Base-by-base conservation (phyloP, 2,888 invertebrate genomes). In the Acanthococcus lagerstroemiae region DNA sequence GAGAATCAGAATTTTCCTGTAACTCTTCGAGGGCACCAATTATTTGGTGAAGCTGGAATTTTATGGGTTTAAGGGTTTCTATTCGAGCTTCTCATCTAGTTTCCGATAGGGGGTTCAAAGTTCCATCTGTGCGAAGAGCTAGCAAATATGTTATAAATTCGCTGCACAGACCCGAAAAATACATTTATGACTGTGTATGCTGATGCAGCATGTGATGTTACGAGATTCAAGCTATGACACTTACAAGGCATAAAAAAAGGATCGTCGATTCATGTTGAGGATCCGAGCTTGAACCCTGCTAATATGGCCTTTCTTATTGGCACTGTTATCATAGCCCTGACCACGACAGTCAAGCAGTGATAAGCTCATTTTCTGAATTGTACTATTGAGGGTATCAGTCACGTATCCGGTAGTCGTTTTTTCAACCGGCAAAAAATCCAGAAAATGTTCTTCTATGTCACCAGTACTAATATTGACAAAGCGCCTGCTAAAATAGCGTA, bases 361-460 rank as follows among this genome's bases (percentile, higher is more conserved):
- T 44, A 57, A 57, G 7, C 37, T 30, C 17, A 30, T 56, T 56
- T 37, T 9, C 17, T 56, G 25, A 21, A 56, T 27, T 15, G 26
- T 30, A 21, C 17, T 19, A 56, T 27, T 26, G 27, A 56, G 21
- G 19, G 56, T 56, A 12, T 17, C 26, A 30, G 27, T 56, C 21
- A 56, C n/a, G 26, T 56, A 21, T 30, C 27, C 30, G 21, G 17
- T 30, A 30, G 56, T 56, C 17, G 56, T 27, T 24, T 17, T 25
- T 25, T 54, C 15, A 2, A 54, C 37, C 5, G 26, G 21, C 26
- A 56, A 30, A 30, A 56, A 56, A 27, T 56, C 22, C 2, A 30
- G 19, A 56, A 56, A 56, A 56, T 56, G 56, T 56, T 56, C 56
- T 56, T 56, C 37, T 17, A 56, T 30, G 21, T 56, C 37, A 56